These are phyloP conservation scores for Chaetodon trifasciatus DNA, from an alignment of 2,797 vertebrate species.

Conservation along the genomic window DNA sequence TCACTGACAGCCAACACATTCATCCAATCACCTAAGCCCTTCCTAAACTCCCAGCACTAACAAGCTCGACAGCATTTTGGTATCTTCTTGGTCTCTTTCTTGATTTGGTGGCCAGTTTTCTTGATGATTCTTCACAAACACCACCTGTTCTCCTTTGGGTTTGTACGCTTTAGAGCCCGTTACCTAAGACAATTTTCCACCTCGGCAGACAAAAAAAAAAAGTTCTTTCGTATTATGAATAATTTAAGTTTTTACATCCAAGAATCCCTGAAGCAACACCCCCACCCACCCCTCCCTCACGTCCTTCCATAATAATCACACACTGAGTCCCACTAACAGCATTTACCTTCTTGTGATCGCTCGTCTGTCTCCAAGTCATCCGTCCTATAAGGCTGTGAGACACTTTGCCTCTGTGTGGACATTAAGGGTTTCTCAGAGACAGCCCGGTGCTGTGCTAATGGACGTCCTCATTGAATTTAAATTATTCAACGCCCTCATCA, in stretches of 20 bases:
- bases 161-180: not conserved
- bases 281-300: too few species aligned
- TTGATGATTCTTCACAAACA: not conserved
- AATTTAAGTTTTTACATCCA: not conserved
- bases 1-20: too few species aligned
- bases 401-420: not conserved
- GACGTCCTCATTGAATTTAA: slow-evolving; percentile 33
- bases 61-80: too few species aligned
- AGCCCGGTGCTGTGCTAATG: slow-evolving; percentile 6
- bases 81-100: too few species aligned
- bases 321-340: not conserved
- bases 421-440: slow-evolving; percentile 28
- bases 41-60: too few species aligned
- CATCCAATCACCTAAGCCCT: too few species aligned
- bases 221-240: not conserved
- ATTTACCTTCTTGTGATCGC: slow-evolving; percentile 10
- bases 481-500: slow-evolving; percentile 28
- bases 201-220: not conserved
- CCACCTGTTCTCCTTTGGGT: not conserved
- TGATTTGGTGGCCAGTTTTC: not conserved
- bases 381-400: not conserved
- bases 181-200: slow-evolving; percentile 15
- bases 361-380: slow-evolving; percentile 6
- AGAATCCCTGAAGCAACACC: not conserved
- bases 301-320: not conserved